A percentile compares a stretch with the other conserved stretches of the same genome.
Evolutionary conservation across 2,113 vertebrate genomes (phyloP).

Genomic region (Triplophysa siluroides): DNA sequence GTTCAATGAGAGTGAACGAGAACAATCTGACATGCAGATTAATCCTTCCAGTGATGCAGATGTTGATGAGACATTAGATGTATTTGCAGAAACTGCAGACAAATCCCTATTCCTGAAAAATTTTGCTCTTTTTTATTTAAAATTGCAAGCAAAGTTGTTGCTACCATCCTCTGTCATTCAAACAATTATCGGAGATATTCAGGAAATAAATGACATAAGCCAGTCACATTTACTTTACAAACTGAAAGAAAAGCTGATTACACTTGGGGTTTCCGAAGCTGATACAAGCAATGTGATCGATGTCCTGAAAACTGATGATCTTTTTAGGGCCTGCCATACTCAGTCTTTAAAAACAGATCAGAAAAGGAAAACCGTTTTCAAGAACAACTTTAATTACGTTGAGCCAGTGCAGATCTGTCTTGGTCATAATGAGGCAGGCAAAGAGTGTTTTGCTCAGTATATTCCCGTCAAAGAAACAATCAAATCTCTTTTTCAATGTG

Average conservation of each 20-base stretch:
- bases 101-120: too few species aligned
- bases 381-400: conserved; percentile 32
- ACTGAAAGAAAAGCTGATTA: neutral
- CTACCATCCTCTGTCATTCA: neutral
- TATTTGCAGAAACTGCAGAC: too few species aligned
- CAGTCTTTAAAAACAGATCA: conserved; percentile 17
- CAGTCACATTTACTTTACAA: neutral
- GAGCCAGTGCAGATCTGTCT: conserved; percentile 36
- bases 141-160: neutral
- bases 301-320: conserved; percentile 21
- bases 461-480: conserved; percentile 21
- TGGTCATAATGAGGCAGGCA: conserved; percentile 47
- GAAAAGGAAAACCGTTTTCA: conserved; percentile 8
- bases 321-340: conserved; percentile 21
- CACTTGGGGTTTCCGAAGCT: conserved; percentile 20
- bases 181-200: neutral
- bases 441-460: conserved; percentile 41
- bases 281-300: neutral
- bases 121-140: too few species aligned
- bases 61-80: too few species aligned
- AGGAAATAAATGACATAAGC: conserved; percentile 9
- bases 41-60: too few species aligned
- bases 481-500: conserved; percentile 21
- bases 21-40: too few species aligned
- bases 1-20: too few species aligned